These are phyloP conservation scores for Acleris literana DNA, from an alignment of 2,888 invertebrate species.

Conservation along the genomic window DNA sequence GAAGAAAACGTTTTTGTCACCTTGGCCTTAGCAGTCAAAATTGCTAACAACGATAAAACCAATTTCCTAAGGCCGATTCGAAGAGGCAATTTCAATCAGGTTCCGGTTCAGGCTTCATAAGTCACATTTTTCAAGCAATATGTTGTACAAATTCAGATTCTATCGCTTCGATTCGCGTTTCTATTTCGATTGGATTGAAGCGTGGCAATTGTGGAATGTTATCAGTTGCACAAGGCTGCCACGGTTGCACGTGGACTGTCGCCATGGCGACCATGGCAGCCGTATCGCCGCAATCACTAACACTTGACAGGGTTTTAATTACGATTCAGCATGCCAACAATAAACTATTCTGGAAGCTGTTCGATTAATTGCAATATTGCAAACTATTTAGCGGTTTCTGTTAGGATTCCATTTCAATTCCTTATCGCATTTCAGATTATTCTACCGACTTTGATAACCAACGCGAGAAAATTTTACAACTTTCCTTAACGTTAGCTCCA, in stretches of 20 bases:
- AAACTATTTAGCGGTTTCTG: conserved; percentile 4
- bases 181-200: conserved; percentile 32
- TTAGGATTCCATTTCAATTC: background rate
- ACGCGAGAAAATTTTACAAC: background rate
- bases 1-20: too few relatives aligned
- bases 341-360: conserved; percentile 6
- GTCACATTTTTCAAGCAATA: conserved; percentile 18
- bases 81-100: background rate
- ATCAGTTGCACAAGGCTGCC: conserved; percentile 44
- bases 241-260: conserved; percentile 47
- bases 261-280: conserved; percentile 51
- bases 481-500: background rate
- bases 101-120: conserved; percentile 1
- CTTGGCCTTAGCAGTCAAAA: too few relatives aligned
- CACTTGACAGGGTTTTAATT: conserved; percentile 28
- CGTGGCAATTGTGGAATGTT: conserved; percentile 41
- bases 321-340: background rate
- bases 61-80: background rate
- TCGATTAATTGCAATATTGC: conserved; percentile 7
- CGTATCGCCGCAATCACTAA: conserved; percentile 39
- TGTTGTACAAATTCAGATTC: conserved; percentile 15
- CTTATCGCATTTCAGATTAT: background rate
- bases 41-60: too few relatives aligned
- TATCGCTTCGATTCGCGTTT: conserved; percentile 16
- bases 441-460: background rate